Conservation (phyloP, 2,113 vertebrate species). For the Falco punctatus region DNA sequence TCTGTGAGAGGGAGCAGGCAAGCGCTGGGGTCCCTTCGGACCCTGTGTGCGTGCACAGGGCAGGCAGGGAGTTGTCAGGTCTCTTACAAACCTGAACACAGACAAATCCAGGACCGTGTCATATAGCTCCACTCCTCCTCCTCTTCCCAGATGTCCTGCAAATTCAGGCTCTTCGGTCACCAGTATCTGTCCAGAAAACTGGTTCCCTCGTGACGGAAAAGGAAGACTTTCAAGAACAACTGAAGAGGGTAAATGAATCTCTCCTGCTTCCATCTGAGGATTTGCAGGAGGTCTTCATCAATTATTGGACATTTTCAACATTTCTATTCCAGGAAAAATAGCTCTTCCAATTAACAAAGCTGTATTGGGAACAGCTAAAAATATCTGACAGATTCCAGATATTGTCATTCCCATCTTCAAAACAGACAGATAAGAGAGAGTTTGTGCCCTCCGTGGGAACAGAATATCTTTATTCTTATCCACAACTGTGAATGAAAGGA, state of each 20-base stretch:
- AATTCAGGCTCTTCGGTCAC: neutral
- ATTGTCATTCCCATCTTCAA: constrained; percentile 59
- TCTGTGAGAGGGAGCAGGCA: neutral
- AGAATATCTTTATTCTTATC: constrained; percentile 61
- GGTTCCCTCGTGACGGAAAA: neutral
- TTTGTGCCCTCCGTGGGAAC: constrained; percentile 58
- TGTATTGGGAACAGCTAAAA: constrained; percentile 38
- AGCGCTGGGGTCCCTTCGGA: neutral
- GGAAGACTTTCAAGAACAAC: neutral
- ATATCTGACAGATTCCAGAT: constrained; percentile 64
- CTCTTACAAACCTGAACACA: neutral
- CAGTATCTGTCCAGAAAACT: neutral
- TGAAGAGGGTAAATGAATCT: neutral
- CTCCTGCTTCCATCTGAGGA: constrained; percentile 8
- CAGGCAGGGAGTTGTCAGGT: neutral
- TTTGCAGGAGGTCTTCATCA: constrained; percentile 43
- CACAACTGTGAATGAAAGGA: constrained; percentile 63
- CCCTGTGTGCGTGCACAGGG: too few relatives aligned
- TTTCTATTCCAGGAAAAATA: constrained; percentile 47
- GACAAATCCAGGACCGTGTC: neutral
- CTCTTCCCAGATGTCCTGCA: neutral
- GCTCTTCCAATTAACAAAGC: constrained; percentile 65
- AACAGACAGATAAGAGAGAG: constrained; percentile 65
- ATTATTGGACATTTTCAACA: constrained; percentile 54
- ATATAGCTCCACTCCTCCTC: neutral